phyloP scores from a whole-genome alignment of 2,113 vertebrate species.

The Clinocottus analis region DNA sequence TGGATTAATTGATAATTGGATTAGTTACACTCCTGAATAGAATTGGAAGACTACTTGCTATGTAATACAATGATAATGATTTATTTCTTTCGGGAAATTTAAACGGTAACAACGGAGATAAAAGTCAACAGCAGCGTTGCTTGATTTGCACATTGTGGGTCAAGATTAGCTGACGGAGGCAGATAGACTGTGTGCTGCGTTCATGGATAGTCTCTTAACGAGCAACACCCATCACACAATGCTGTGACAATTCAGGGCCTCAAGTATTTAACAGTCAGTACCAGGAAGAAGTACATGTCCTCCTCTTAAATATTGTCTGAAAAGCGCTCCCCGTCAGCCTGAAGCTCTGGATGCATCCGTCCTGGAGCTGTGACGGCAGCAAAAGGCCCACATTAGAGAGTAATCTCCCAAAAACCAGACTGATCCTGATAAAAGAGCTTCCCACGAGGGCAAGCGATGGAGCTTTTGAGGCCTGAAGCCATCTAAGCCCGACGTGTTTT shows the following conservation, averaged over 20 bases:
- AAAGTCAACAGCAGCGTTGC: not conserved
- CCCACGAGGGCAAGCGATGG: not conserved
- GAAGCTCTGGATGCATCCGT: not conserved
- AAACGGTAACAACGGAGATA: not conserved
- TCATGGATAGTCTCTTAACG: not conserved
- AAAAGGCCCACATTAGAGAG: not conserved
- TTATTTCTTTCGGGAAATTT: not conserved
- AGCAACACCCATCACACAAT: constrained; percentile 52
- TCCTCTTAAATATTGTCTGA: not conserved
- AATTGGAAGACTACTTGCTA: not conserved
- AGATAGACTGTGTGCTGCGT: not conserved
- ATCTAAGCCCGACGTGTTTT: not conserved
- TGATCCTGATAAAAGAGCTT: not conserved
- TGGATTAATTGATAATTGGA: too few species aligned
- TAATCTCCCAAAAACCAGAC: constrained; percentile 19
- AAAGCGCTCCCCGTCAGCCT: not conserved
- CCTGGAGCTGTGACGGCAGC: too few species aligned
- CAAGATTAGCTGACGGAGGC: not conserved
- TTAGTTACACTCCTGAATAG: not conserved
- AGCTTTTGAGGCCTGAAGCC: not conserved
- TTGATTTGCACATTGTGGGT: not conserved
- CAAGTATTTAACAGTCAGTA: constrained; percentile 23
- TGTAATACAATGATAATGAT: not conserved
- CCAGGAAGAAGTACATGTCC: not conserved
- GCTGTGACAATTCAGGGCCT: constrained; percentile 59